These are phyloP conservation scores for Clarias gariepinus DNA, from an alignment of 2,113 vertebrate genomes.

Conservation along the genomic window DNA sequence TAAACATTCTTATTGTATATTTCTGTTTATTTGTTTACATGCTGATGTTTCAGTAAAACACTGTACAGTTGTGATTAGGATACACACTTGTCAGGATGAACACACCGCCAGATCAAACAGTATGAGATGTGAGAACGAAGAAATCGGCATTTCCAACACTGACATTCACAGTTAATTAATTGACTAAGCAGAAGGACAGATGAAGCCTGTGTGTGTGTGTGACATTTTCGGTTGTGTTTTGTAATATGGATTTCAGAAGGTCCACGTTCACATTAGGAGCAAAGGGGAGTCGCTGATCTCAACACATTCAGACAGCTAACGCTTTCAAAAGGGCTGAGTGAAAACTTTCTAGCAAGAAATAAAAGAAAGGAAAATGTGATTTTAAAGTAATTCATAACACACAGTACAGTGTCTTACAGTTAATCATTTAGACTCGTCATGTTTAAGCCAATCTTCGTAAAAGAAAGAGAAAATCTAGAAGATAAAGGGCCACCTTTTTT, in stretches of 20 bases:
- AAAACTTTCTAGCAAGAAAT: background rate
- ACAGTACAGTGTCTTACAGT: background rate
- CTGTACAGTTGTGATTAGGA: background rate
- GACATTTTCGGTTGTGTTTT: background rate
- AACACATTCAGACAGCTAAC: background rate
- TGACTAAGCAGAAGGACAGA: background rate
- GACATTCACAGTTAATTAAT: constrained; percentile 17
- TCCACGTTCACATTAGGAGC: background rate
- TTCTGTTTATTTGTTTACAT: constrained; percentile 26
- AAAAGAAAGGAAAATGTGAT: background rate
- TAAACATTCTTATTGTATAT: constrained; percentile 13
- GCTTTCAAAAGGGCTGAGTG: background rate
- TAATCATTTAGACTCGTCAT: background rate
- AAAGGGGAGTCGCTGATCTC: background rate
- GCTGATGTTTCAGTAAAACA: constrained; percentile 24
- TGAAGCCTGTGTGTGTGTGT: background rate
- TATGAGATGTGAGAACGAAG: background rate
- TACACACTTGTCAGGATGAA: background rate
- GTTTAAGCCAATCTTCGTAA: background rate
- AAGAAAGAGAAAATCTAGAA: background rate
- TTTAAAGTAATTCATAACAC: background rate
- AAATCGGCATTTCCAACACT: background rate
- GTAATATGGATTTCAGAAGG: background rate
- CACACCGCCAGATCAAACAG: background rate
- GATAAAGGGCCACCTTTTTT: background rate